These are phyloP conservation scores for Leptobrachium ailaonicum DNA, from an alignment of 2,113 vertebrate species.

Conservation along the genomic window DNA sequence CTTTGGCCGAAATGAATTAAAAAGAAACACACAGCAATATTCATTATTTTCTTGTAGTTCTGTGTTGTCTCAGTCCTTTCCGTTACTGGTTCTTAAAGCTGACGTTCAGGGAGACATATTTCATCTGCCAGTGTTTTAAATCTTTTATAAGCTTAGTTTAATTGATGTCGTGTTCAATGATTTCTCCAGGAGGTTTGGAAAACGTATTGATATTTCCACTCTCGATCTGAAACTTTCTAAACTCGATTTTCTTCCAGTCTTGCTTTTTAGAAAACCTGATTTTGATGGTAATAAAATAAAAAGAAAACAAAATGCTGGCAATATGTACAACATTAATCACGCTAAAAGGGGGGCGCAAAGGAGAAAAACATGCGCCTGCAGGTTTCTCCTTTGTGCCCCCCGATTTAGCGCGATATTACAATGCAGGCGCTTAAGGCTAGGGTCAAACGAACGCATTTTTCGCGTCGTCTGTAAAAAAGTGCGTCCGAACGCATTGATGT, in stretches of 20 bases:
- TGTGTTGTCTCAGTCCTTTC: slow-evolving; percentile 31
- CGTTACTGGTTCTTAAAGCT: neutral
- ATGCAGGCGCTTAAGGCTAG: too few species aligned
- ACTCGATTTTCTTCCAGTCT: neutral
- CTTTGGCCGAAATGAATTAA: neutral
- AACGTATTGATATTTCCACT: slow-evolving; percentile 30
- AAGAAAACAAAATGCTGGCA: too few species aligned
- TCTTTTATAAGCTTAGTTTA: slow-evolving; percentile 63
- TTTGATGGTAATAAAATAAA: too few species aligned
- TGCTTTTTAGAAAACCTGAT: too few species aligned
- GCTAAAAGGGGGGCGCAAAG: too few species aligned
- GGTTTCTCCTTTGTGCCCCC: too few species aligned
- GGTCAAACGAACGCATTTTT: too few species aligned
- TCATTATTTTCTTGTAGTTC: slow-evolving; percentile 25
- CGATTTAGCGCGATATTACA: too few species aligned
- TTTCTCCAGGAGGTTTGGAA: slow-evolving; percentile 48
- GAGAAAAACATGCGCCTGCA: too few species aligned
- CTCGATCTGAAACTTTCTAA: slow-evolving; percentile 23
- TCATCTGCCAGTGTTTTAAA: slow-evolving; percentile 54
- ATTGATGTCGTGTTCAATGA: slow-evolving; percentile 58
- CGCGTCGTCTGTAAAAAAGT: too few species aligned
- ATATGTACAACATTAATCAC: too few species aligned
- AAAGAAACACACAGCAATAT: neutral
- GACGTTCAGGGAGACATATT: slow-evolving; percentile 49
- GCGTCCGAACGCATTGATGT: too few species aligned